Evolutionary conservation across 2,113 vertebrate genomes (phyloP), one percentile per base, ranked within the genome.

Genomic region (Gambusia holbrooki): DNA sequence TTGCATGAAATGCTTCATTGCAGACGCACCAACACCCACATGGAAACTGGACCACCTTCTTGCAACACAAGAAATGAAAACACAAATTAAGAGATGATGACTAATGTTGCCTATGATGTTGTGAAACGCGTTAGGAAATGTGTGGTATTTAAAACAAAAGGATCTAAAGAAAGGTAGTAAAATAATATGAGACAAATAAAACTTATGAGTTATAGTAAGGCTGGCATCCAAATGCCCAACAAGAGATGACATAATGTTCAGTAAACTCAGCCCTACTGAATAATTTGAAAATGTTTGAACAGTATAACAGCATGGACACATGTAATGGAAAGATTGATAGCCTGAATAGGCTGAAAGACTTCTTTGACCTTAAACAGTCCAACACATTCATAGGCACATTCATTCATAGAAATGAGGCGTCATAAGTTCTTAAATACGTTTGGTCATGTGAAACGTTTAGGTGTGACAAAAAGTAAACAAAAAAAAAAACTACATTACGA

Each of bases 1-100:
- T 73, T 62, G 27, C 58, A 69, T 54, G 62, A 11, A 45, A 51
- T 17, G 77, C 69, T 83, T 72, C 58, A 42, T 5, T 61, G 45
- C 70, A 71, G 3, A 15, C 9, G 71, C 15, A 19, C 40, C 45
- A 30, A 60, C 14, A n/a, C 37, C 2, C 32, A 5, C 2, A 3
- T 28, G 37, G 37, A 29, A 28, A 25, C 1, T 17, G 6, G 40
- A 25, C 19, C 2, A 6, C 37, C 3, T 4, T 27, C 22, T 67
- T 61, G 12, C n/a, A 66, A 13, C 11, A 28, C 35, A 42, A 6
- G 13, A 28, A 40, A 17, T 66, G 64, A 40, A 40, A 37, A 35
- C 63, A n/a, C 63, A 11, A 22, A 66, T 33, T 6, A 37, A 25
- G 19, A 13, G 64, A n/a, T n/a, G 33, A 33, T 35, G 25, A 66